Evolutionary conservation across 1,140 invertebrate species (phyloP), one percentile per base, ranked within the genome.

Genomic region (Lycorma delicatula): DNA sequence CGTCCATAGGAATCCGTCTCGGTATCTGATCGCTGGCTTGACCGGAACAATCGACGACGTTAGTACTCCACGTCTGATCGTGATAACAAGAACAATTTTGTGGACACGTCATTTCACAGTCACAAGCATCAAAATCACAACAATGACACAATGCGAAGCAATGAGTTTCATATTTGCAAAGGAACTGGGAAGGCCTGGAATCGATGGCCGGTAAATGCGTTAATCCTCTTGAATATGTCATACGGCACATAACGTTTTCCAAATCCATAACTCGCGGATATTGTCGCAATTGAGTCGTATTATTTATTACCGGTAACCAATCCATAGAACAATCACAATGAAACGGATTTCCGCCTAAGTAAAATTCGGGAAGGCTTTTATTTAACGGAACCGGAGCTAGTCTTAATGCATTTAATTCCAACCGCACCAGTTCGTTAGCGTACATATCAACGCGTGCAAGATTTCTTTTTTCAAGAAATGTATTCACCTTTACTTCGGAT

Each of bases 71-170:
- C 13, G 90, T 87, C 69, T 90, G 86, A 67, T 94, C 91, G 73
- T 92, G 87, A 71, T 92, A 94, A 68, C 91, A 96, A 58, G 87
- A 87, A 74, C 91, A 96, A 67, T 92, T 91, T 60, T 81, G 80
- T 1, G 92, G 92, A 67, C 91, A 96, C 3, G 86, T 92, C 90
- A 94, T 94, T 74, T 93, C 89, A 73, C 92, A 95, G 72, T 95
- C 92, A 72, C 92, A 96, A 47, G 90, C 91, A 69, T 94, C 91
- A 69, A 92, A 94, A 65, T 95, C 91, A 69, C 92, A 95, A 73
- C 92, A 96, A 65, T 92, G 89, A 68, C 92, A 96, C 46, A 93
- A 74, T 16, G 91, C 86, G 72, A 94, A 94, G 75, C 92, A 95
- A 72, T 95, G 92, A 29, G 88, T 89, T 64, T 89, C 85, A 74